Percentiles rank a stretch among this genome's conserved stretches.
These are phyloP conservation scores for Oenanthe oenanthe DNA, from an alignment of 2,113 vertebrate genomes.

Conservation along the genomic window DNA sequence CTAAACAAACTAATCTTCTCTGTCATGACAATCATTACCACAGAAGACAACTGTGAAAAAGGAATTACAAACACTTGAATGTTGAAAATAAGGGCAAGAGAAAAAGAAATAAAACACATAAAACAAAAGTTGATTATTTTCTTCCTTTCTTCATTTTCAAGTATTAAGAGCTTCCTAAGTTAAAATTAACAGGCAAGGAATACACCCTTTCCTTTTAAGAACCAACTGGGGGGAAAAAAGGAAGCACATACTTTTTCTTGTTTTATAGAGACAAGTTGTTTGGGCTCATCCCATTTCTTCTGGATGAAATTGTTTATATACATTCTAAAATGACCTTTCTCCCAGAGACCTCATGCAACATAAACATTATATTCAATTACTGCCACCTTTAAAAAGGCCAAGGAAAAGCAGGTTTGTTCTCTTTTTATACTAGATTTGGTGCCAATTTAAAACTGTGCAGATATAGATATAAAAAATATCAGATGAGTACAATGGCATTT, in stretches of 20 bases:
- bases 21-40: not conserved
- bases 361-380: not conserved
- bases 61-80: not conserved
- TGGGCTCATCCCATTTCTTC: not conserved
- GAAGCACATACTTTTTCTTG: not conserved
- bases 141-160: not conserved
- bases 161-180: not conserved
- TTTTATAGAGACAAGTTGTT: not conserved
- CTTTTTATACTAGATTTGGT: not conserved
- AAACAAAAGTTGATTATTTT: not conserved
- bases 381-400: not conserved
- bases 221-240: rapidly evolving
- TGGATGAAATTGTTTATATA: not conserved
- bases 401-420: not conserved
- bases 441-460: not conserved
- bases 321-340: not conserved
- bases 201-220: not conserved
- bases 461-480: not conserved
- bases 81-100: not conserved
- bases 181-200: not conserved
- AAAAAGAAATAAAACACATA: not conserved
- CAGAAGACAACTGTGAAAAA: not conserved
- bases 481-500: not conserved
- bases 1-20: not conserved
- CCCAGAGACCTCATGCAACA: not conserved